Evolutionary conservation across 1,140 invertebrate genomes (phyloP).

Genomic region (Aphidius ervi): DNA sequence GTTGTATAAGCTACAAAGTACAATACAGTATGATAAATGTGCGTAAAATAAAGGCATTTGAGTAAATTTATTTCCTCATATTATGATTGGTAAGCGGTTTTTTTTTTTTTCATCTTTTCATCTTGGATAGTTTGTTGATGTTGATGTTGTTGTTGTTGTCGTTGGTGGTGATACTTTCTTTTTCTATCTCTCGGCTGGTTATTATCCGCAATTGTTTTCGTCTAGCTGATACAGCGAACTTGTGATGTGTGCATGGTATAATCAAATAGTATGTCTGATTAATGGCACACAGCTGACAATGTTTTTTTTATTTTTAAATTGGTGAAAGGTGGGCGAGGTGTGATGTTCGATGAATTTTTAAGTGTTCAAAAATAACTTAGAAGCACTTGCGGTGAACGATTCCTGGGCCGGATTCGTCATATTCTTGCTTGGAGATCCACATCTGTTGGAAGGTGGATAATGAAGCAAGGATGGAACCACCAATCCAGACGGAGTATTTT

Average conservation of each 20-base stretch:
- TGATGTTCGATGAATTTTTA: constrained; percentile 5
- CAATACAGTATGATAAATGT: constrained; percentile 48
- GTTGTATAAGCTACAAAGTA: constrained; percentile 45
- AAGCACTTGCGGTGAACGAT: constrained; percentile 26
- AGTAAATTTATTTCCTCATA: constrained; percentile 29
- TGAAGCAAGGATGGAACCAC: constrained; percentile 81
- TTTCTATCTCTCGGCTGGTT: constrained; percentile 10
- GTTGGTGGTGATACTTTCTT: constrained; percentile 1
- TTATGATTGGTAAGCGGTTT: background rate
- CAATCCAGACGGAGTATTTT: constrained; percentile 91
- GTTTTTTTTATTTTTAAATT: background rate
- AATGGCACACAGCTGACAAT: constrained; percentile 7
- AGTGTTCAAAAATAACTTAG: constrained; percentile 11
- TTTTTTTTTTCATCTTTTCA: constrained; percentile 4
- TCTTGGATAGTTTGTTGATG: background rate
- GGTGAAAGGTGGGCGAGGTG: constrained; percentile 14
- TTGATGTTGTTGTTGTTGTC: too few species aligned
- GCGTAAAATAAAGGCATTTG: constrained; percentile 46
- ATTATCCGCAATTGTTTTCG: constrained; percentile 6
- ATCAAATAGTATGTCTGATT: constrained; percentile 9
- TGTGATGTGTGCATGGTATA: constrained; percentile 8
- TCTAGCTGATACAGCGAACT: constrained; percentile 3
- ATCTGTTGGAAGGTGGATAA: constrained; percentile 81
- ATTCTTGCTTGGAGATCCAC: constrained; percentile 91
- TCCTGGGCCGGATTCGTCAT: constrained; percentile 85